Conservation (phyloP, 1,140 invertebrate genomes). For the Diorhabda carinulata region DNA sequence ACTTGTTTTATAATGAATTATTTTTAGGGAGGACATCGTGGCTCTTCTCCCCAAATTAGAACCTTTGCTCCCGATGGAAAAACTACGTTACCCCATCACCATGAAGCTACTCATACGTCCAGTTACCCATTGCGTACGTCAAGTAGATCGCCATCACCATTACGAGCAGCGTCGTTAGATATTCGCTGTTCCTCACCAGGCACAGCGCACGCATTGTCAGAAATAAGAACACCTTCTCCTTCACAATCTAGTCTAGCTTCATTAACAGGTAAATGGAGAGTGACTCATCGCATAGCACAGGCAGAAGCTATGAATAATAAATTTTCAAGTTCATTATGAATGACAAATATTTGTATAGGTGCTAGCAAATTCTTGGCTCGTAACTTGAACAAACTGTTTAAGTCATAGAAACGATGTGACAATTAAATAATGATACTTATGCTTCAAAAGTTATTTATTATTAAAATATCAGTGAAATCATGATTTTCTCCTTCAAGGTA, state of each 20-base stretch:
- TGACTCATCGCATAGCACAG: background rate
- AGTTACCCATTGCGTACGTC: constrained; percentile 50
- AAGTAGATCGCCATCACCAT: constrained; percentile 67
- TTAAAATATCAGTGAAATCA: too few species aligned
- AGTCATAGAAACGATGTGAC: too few species aligned
- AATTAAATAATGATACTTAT: too few species aligned
- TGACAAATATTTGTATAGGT: too few species aligned
- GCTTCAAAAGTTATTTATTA: too few species aligned
- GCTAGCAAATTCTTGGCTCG: too few species aligned
- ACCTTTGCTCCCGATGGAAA: constrained; percentile 71
- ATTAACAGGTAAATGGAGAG: constrained; percentile 46
- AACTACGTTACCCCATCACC: constrained; percentile 46
- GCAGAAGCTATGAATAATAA: background rate
- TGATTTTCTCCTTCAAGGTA: too few species aligned
- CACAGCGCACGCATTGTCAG: constrained; percentile 14
- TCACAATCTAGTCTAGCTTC: constrained; percentile 59
- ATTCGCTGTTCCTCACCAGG: constrained; percentile 58
- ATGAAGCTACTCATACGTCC: constrained; percentile 48
- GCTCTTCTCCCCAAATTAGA: constrained; percentile 72
- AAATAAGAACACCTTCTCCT: constrained; percentile 47
- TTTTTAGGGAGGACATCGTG: constrained; percentile 54
- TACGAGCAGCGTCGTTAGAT: constrained; percentile 68
- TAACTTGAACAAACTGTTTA: too few species aligned
- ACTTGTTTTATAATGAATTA: background rate
- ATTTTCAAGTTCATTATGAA: too few species aligned